Percentiles rank a stretch among this genome's conserved stretches.
phyloP scores from a whole-genome alignment of 2,113 vertebrate species.

The Acrocephalus kingi region DNA sequence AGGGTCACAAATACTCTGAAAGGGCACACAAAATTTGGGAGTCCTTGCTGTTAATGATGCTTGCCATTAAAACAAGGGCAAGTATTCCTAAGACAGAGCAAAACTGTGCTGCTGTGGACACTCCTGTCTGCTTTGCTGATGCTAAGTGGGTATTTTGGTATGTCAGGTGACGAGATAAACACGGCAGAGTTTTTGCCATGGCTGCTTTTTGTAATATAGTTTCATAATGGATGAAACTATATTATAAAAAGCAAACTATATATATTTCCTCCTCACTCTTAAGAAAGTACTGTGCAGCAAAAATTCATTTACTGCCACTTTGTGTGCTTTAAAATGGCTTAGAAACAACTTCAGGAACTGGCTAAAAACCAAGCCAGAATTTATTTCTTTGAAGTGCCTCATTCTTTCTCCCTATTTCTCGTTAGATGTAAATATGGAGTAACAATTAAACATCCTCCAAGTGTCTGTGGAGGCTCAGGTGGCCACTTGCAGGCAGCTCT shows the following conservation, averaged over 20 bases:
- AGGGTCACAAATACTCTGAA: background rate
- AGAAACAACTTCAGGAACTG: background rate
- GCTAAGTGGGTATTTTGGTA: conserved; percentile 43
- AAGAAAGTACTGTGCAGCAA: background rate
- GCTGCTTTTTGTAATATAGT: conserved; percentile 13
- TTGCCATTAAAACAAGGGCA: conserved; percentile 32
- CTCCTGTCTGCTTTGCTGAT: conserved; percentile 1
- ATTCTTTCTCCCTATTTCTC: background rate
- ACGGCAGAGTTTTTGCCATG: background rate
- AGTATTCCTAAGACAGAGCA: background rate
- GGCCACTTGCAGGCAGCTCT: background rate
- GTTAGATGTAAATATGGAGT: background rate
- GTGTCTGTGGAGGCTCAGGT: background rate
- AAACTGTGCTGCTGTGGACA: conserved; percentile 2
- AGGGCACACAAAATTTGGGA: background rate
- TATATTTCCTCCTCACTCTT: background rate
- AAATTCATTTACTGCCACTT: background rate
- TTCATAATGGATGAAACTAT: background rate
- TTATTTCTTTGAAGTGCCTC: background rate
- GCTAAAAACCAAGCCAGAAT: background rate
- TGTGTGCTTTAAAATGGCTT: background rate
- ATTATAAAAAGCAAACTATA: too few species aligned
- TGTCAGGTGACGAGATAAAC: conserved; percentile 17
- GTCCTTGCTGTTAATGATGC: background rate
- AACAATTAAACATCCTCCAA: background rate